Percentiles rank a stretch among this genome's conserved stretches.
Evolutionary conservation across 2,888 invertebrate genomes (phyloP).

Genomic region (Papilio gigon): DNA sequence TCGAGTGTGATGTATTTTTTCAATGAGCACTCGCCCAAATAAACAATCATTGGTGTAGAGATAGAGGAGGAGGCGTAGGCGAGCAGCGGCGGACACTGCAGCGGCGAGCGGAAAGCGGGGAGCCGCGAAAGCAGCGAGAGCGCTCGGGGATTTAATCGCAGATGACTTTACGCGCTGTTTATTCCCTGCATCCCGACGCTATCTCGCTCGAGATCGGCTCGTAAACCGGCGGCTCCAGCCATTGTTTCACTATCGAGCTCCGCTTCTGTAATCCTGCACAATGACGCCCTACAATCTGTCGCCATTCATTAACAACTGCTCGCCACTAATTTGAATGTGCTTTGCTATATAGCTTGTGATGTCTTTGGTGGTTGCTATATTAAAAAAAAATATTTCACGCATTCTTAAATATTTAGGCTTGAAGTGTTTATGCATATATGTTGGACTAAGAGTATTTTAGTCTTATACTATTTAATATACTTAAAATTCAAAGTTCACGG

Average conservation of each 20-base stretch:
- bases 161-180: conserved; percentile 68
- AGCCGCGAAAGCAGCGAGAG: conserved; percentile 40
- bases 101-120: conserved; percentile 33
- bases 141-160: conserved; percentile 52
- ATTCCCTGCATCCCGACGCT: conserved; percentile 58
- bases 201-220: conserved; percentile 65
- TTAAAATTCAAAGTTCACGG: no score
- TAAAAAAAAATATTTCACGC: not conserved
- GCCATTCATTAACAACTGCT: conserved; percentile 59
- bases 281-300: conserved; percentile 63
- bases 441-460: no score
- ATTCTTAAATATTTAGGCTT: not conserved
- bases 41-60: conserved; percentile 31
- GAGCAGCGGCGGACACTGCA: conserved; percentile 29
- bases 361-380: conserved; percentile 21
- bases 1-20: conserved; percentile 12
- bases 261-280: conserved; percentile 62
- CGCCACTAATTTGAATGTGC: conserved; percentile 50
- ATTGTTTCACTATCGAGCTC: conserved; percentile 68
- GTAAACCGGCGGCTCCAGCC: conserved; percentile 64
- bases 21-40: conserved; percentile 11
- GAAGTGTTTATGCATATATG: not conserved
- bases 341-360: conserved; percentile 35
- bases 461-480: no score
- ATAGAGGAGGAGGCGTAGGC: conserved; percentile 11